A percentile compares a stretch with the other conserved stretches of the same genome.
phyloP scores from a whole-genome alignment of 2,113 vertebrate species.

The Fregata magnificens region DNA sequence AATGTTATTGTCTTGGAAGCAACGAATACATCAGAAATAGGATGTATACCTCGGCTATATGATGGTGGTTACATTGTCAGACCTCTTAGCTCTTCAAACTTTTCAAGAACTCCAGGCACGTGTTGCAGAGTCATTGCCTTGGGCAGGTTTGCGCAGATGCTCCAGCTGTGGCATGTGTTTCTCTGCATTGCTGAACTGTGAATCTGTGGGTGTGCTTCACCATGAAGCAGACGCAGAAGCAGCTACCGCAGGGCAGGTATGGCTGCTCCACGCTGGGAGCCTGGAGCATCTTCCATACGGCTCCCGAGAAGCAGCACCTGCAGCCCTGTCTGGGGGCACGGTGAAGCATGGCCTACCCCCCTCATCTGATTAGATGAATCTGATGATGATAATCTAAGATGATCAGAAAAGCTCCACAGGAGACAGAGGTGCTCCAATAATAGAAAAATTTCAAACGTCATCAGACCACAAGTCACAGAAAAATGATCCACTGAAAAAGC shows the following conservation, averaged over 20 bases:
- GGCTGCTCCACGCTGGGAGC: background rate
- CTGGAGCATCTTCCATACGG: background rate
- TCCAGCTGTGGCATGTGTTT: background rate
- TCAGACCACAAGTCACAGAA: background rate
- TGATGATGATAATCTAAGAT: background rate
- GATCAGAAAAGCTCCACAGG: background rate
- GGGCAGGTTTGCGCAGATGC: background rate
- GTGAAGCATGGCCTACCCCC: background rate
- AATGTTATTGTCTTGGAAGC: background rate
- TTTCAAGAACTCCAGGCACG: background rate
- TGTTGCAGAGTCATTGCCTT: background rate
- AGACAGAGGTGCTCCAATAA: background rate
- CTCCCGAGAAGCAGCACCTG: background rate
- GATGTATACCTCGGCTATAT: fast-evolving
- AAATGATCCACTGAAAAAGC: background rate
- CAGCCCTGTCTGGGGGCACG: background rate
- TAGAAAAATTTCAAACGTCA: background rate
- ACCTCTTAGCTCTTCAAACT: background rate
- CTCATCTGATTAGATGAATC: background rate
- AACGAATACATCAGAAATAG: background rate
- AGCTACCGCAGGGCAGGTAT: background rate
- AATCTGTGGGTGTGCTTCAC: background rate
- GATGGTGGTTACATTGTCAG: background rate
- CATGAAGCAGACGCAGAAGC: background rate
- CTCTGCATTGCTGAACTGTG: background rate